Conservation (phyloP, 2,797 vertebrate species). For the Ceyx erithaca region DNA sequence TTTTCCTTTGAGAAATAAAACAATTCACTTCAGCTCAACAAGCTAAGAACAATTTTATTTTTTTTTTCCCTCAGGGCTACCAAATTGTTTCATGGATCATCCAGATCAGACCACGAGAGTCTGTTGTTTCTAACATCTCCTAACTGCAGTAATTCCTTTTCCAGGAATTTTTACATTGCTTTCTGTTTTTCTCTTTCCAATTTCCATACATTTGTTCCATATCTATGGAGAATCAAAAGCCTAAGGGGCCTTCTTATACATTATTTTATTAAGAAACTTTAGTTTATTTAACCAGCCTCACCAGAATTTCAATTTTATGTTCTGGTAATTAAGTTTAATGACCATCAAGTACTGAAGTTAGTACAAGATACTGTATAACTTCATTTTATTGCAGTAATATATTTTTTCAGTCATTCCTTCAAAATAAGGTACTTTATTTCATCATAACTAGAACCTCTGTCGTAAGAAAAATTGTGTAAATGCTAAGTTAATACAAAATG, state of each 20-base stretch:
- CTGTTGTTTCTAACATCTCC: background rate
- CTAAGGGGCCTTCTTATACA: background rate
- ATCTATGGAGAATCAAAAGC: background rate
- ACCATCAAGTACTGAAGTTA: background rate
- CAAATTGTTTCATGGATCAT: background rate
- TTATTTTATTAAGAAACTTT: constrained; percentile 6
- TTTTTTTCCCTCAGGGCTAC: background rate
- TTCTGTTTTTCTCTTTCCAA: background rate
- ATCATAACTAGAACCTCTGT: constrained; percentile 29
- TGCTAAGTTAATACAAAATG: constrained; percentile 20
- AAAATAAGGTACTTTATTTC: constrained; percentile 55
- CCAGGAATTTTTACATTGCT: background rate
- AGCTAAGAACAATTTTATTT: background rate
- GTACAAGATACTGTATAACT: background rate
- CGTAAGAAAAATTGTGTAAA: constrained; percentile 22
- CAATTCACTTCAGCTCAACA: background rate
- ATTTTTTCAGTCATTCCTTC: constrained; percentile 26
- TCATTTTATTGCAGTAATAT: background rate
- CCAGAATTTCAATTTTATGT: background rate
- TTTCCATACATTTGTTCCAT: background rate
- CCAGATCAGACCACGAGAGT: background rate
- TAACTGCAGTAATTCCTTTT: background rate
- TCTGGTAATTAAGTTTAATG: background rate
- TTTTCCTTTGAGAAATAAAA: background rate
- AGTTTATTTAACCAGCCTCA: background rate